Percentiles rank a stretch among this genome's conserved stretches.
Evolutionary conservation across 2,888 invertebrate species (phyloP).

Genomic region (Drosophila austrosaltans): DNA sequence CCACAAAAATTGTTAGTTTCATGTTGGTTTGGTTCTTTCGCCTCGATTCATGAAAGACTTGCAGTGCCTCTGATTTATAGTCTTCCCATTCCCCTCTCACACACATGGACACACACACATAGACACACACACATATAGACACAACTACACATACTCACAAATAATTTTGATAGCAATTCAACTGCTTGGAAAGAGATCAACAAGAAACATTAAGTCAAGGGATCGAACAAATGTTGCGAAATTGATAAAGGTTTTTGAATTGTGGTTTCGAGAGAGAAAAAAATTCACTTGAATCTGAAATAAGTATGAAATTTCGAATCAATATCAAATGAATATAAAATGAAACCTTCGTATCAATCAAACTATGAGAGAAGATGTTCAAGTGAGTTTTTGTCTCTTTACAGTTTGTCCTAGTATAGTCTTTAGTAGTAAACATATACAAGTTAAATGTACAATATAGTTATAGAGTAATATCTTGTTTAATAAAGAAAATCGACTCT

Average conservation of each 20-base stretch:
- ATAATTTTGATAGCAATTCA: background rate
- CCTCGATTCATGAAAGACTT: background rate
- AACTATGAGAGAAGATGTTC: too few species aligned
- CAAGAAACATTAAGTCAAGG: constrained; percentile 6
- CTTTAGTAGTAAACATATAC: too few species aligned
- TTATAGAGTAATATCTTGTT: too few species aligned
- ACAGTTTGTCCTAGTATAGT: too few species aligned
- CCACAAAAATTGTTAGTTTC: constrained; percentile 70
- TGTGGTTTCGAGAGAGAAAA: background rate
- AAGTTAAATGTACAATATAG: too few species aligned
- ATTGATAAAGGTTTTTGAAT: constrained; percentile 1
- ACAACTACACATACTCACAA: background rate
- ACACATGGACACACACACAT: background rate
- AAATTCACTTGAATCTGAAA: too few species aligned
- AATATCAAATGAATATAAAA: background rate
- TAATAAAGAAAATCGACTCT: too few species aligned
- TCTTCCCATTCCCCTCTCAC: background rate
- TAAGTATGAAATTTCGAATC: too few species aligned
- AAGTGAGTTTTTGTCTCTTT: too few species aligned
- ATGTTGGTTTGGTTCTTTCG: constrained; percentile 50
- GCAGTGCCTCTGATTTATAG: constrained; percentile 17
- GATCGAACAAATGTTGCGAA: background rate
- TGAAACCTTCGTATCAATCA: background rate
- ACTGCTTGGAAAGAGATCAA: constrained; percentile 1
- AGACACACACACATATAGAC: background rate